These are phyloP conservation scores for Steinernema scapterisci DNA, from an alignment of 2,888 invertebrate species.

Conservation along the genomic window DNA sequence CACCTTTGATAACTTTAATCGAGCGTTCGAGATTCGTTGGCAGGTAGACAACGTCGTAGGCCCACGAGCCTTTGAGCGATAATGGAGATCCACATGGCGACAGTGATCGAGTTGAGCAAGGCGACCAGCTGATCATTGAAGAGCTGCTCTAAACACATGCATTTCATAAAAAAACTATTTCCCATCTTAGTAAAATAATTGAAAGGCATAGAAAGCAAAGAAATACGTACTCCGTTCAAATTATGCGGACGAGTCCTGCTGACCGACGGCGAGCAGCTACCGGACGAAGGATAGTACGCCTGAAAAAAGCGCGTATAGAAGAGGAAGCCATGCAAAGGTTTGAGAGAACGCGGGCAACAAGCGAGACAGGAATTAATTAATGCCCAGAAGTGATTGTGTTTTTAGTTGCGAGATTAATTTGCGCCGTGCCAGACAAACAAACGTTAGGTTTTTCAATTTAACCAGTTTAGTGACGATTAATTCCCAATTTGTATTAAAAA, in stretches of 20 bases:
- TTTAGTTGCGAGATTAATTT: no score
- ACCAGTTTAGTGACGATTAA: no score
- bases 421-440: no score
- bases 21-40: slow-evolving; percentile 72
- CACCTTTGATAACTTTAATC: slow-evolving; percentile 73
- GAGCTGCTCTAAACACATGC: slow-evolving; percentile 58
- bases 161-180: no score
- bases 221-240: slow-evolving; percentile 31
- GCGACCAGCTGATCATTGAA: slow-evolving; percentile 66
- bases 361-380: neutral
- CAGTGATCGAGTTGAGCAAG: slow-evolving; percentile 61
- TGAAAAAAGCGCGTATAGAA: slow-evolving; percentile 38
- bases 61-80: slow-evolving; percentile 61
- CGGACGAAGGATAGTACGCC: slow-evolving; percentile 51
- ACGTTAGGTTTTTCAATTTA: no score
- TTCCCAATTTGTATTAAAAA: no score
- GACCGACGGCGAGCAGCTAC: slow-evolving; percentile 29
- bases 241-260: slow-evolving; percentile 15
- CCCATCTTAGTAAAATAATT: no score
- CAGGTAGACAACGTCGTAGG: slow-evolving; percentile 68
- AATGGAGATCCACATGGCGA: slow-evolving; percentile 63
- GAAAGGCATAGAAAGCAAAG: no score
- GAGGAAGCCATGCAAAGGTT: neutral
- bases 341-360: neutral
- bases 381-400: no score